These are phyloP conservation scores for Pseudomugil tenellus DNA, from an alignment of 2,797 vertebrate species.

Conservation along the genomic window DNA sequence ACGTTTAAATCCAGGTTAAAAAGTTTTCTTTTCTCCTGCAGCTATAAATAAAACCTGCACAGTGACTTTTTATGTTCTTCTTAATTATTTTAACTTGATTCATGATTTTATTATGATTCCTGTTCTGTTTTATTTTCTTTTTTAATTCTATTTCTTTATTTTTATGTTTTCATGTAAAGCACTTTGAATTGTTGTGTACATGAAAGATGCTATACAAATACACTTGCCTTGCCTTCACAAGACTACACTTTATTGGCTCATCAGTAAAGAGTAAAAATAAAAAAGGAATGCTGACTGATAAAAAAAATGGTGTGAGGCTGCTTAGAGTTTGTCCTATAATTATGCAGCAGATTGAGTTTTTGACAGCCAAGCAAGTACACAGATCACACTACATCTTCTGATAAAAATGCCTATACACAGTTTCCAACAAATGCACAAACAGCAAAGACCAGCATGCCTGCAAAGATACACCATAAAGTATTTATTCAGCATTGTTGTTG, in stretches of 20 bases:
- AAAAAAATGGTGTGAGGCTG: conserved; percentile 57
- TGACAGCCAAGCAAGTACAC: conserved; percentile 63
- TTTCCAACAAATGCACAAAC: conserved; percentile 33
- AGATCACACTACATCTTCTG: conserved; percentile 47
- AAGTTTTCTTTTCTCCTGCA: too few relatives aligned
- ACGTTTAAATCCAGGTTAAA: too few relatives aligned
- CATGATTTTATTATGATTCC: too few relatives aligned
- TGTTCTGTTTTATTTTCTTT: too few relatives aligned
- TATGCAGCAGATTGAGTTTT: conserved; percentile 54
- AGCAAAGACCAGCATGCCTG: conserved; percentile 5
- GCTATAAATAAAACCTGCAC: too few relatives aligned
- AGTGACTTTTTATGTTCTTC: too few relatives aligned
- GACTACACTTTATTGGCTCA: conserved; percentile 30
- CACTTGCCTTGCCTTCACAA: too few relatives aligned
- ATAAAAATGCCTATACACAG: conserved; percentile 41
- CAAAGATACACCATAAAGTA: not conserved
- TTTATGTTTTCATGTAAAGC: too few relatives aligned
- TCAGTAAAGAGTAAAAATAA: conserved; percentile 65
- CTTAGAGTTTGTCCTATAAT: conserved; percentile 55
- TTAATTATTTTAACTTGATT: too few relatives aligned
- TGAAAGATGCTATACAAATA: too few relatives aligned
- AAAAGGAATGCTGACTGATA: conserved; percentile 58
- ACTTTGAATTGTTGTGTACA: too few relatives aligned
- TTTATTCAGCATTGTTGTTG: conserved; percentile 1
- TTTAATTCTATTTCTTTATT: too few relatives aligned